phyloP scores from a whole-genome alignment of 1,140 invertebrate genomes.

The Homarus americanus region DNA sequence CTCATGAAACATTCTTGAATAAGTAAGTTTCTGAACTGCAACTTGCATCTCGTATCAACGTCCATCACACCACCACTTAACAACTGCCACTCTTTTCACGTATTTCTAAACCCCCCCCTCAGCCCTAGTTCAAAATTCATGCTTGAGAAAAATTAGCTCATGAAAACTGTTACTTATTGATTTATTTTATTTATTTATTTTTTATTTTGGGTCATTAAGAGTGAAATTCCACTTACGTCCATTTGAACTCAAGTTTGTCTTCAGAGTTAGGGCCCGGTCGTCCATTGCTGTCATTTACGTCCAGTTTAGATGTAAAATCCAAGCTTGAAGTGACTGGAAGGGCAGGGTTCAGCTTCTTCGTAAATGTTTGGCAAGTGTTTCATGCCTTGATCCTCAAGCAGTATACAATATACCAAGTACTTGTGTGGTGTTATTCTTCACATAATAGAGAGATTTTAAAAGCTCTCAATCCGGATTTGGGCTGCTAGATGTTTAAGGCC shows the following conservation, averaged over 20 bases:
- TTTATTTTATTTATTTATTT: neutral
- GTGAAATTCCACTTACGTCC: neutral
- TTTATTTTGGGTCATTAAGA: neutral
- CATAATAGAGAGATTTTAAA: neutral
- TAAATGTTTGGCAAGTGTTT: conserved; percentile 2
- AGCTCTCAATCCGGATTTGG: neutral
- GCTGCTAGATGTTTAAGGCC: neutral
- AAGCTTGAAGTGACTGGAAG: conserved; percentile 19
- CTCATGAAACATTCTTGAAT: neutral
- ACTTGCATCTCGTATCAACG: conserved; percentile 7
- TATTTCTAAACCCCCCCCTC: conserved; percentile 7
- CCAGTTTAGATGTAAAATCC: conserved; percentile 38
- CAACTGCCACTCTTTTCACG: conserved; percentile 17
- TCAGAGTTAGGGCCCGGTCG: conserved; percentile 14
- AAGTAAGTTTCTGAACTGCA: conserved; percentile 1
- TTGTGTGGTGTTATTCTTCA: conserved; percentile 23
- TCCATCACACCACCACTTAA: conserved; percentile 13
- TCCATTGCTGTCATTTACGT: conserved; percentile 36
- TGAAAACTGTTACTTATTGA: neutral
- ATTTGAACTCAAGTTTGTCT: conserved; percentile 3
- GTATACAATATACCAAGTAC: conserved; percentile 5
- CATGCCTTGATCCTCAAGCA: conserved; percentile 15
- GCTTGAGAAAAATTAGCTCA: neutral
- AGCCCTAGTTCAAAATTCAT: conserved; percentile 18
- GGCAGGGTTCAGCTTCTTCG: neutral